These are phyloP conservation scores for Palythoa heliodiscus DNA, from an alignment of 92 coral and sea anemone species.

Conservation along the genomic window DNA sequence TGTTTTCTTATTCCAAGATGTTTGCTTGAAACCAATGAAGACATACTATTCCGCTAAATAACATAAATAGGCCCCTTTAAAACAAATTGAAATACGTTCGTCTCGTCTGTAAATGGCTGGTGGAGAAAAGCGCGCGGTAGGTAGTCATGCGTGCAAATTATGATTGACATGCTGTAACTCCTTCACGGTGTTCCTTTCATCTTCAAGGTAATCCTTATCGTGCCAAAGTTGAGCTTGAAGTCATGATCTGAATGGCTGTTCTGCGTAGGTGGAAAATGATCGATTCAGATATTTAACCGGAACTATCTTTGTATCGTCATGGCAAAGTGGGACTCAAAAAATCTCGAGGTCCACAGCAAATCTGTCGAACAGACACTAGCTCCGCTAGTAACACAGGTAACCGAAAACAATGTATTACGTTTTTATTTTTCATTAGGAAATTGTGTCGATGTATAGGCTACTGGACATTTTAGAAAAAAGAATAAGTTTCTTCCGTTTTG, in stretches of 20 bases:
- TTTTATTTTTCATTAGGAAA: no score
- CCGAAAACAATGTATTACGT: not conserved
- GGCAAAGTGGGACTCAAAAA: slow-evolving; percentile 93
- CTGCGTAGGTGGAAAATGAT: slow-evolving; percentile 14
- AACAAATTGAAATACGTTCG: not conserved
- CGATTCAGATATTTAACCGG: slow-evolving; percentile 23
- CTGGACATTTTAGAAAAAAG: slow-evolving; percentile 4
- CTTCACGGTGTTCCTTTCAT: slow-evolving; percentile 22
- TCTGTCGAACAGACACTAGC: slow-evolving; percentile 97
- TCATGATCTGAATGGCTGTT: slow-evolving; percentile 11
- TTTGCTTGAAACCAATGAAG: not conserved
- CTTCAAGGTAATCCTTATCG: not conserved
- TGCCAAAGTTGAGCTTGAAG: not conserved
- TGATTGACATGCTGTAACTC: slow-evolving; percentile 70
- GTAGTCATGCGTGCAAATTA: slow-evolving; percentile 69
- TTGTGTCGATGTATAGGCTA: not conserved
- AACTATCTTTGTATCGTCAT: slow-evolving; percentile 36
- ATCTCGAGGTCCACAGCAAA: slow-evolving; percentile 93
- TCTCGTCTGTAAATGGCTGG: slow-evolving; percentile 15
- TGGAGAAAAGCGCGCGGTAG: slow-evolving; percentile 49
- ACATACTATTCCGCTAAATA: not conserved
- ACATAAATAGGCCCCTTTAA: not conserved
- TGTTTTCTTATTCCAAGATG: not conserved
- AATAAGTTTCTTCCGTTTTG: slow-evolving; percentile 35
- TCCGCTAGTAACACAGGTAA: slow-evolving; percentile 94